These are phyloP conservation scores for Tubulanus polymorphus DNA, from an alignment of 2,888 invertebrate species.

Conservation along the genomic window DNA sequence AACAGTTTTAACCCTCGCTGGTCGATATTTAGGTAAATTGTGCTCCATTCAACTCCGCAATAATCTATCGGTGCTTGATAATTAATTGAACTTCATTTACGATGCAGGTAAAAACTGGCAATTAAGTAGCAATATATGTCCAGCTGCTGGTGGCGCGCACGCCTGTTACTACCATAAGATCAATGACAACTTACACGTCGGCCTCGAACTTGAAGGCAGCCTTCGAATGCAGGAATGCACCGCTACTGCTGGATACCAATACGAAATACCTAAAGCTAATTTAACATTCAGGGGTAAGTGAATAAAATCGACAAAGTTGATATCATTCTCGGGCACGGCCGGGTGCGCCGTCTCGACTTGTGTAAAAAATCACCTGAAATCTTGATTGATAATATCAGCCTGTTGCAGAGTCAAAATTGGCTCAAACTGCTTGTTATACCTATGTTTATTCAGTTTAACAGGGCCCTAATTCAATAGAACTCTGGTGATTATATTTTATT, in stretches of 20 bases:
- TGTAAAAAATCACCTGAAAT: too few species aligned
- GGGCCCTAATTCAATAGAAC: too few species aligned
- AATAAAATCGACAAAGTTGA: too few species aligned
- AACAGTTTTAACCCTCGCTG: constrained; percentile 81
- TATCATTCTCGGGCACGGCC: too few species aligned
- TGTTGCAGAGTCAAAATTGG: too few species aligned
- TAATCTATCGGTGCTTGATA: not conserved
- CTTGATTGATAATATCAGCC: too few species aligned
- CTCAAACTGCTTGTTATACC: too few species aligned
- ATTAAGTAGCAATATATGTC: constrained; percentile 53
- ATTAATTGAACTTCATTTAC: not conserved
- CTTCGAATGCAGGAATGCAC: constrained; percentile 84
- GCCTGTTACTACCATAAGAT: constrained; percentile 91
- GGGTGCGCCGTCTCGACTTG: too few species aligned
- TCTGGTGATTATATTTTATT: too few species aligned
- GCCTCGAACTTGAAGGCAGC: constrained; percentile 92
- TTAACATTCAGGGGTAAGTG: constrained; percentile 82
- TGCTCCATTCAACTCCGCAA: not conserved
- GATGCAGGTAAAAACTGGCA: constrained; percentile 57
- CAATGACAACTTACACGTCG: constrained; percentile 80
- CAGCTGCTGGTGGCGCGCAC: constrained; percentile 74
- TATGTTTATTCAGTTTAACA: too few species aligned
- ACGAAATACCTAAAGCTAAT: constrained; percentile 91
- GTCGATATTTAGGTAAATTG: constrained; percentile 66
- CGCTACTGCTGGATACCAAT: constrained; percentile 89